Conservation (phyloP, 2,888 invertebrate species). For the Drosophila koepferae region DNA sequence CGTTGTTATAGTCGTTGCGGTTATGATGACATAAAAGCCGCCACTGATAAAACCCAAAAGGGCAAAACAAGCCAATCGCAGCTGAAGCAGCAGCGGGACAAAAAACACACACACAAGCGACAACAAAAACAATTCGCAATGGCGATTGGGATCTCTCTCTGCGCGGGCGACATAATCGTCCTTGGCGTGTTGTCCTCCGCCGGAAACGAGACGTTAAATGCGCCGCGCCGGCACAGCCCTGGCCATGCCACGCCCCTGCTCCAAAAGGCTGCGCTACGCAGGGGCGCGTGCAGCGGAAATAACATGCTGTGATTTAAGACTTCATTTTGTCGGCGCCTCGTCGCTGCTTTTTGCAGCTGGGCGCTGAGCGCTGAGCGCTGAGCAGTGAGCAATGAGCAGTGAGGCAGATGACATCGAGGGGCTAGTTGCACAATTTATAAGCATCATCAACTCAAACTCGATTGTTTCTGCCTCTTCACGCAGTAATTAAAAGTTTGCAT, state of each 20-base stretch:
- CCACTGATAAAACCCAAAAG: constrained; percentile 70
- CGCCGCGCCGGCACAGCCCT: constrained; percentile 50
- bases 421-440: constrained; percentile 46
- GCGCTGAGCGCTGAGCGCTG: background rate
- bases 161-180: constrained; percentile 49
- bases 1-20: constrained; percentile 61
- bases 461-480: constrained; percentile 21
- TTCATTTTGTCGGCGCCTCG: constrained; percentile 72
- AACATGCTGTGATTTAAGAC: constrained; percentile 83
- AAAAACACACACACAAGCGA: constrained; percentile 8
- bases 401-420: background rate
- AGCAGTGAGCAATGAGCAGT: too few species aligned
- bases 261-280: constrained; percentile 6
- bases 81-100: constrained; percentile 30
- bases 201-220: constrained; percentile 79
- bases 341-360: constrained; percentile 23
- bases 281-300: constrained; percentile 77
- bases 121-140: constrained; percentile 61
- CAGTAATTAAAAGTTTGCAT: constrained; percentile 63
- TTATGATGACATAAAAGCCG: constrained; percentile 78
- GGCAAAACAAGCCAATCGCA: constrained; percentile 63
- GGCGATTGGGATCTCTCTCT: constrained; percentile 63
- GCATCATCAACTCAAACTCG: constrained; percentile 31
- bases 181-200: constrained; percentile 44
- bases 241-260: constrained; percentile 7